Conservation (phyloP, 2,113 vertebrate genomes). For the Loxodonta africana region DNA sequence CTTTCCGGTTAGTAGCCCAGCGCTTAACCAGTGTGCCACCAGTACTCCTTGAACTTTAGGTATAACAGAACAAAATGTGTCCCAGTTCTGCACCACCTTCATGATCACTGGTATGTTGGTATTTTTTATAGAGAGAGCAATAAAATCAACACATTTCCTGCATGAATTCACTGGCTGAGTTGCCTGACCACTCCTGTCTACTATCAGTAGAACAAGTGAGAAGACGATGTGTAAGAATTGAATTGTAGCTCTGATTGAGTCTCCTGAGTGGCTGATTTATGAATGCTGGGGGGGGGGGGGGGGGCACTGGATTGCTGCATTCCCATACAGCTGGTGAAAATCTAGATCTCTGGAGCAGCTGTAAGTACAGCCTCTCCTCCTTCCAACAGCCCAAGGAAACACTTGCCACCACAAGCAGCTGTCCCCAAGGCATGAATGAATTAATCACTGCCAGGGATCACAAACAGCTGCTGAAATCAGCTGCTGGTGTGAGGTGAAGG, state of each 20-base stretch:
- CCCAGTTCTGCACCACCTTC: not conserved
- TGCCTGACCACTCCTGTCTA: not conserved
- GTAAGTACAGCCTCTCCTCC: conserved; percentile 25
- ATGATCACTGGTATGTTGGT: not conserved
- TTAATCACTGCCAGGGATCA: conserved; percentile 29
- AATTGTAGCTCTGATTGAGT: not conserved
- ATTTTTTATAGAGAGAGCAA: not conserved
- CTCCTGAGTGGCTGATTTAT: not conserved
- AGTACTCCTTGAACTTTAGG: not conserved
- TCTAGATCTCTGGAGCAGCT: conserved; percentile 37
- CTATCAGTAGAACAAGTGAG: not conserved
- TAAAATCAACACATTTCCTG: not conserved
- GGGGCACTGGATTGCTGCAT: not conserved
- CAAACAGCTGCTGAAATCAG: conserved; percentile 66
- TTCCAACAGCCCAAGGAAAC: conserved; percentile 28
- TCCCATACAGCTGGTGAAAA: conserved; percentile 15
- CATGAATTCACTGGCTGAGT: not conserved
- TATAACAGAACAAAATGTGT: no score
- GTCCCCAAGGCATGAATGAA: conserved; percentile 27
- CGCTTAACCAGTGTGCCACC: not conserved
- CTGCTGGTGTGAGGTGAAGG: not conserved
- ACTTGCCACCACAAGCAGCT: conserved; percentile 67
- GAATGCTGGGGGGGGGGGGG: not conserved
- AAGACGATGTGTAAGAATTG: not conserved
- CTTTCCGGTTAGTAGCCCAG: not conserved